Base-by-base conservation (phyloP, 2,888 invertebrate genomes). In the Diarsia mendica region DNA sequence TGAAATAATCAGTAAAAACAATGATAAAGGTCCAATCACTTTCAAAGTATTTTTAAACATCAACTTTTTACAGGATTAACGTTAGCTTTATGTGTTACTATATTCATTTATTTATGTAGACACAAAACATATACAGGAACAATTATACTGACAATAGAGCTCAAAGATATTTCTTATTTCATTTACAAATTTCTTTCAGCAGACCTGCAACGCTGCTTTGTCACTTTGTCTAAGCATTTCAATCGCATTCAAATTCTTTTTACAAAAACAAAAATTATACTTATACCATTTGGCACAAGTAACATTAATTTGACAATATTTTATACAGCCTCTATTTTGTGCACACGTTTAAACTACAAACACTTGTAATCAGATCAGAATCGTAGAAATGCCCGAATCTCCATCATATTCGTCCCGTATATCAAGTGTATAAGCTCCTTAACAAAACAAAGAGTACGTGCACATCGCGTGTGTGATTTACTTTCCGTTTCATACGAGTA, bases 381-480 rank as follows among this genome's bases (percentile, higher is more conserved):
- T 44, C 15, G 51, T 4, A 55, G 13, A 18, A 70, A 18, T 3
- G 1, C 18, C 18, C 71, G 9, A 15, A 4, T 55, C 11, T 53
- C n/a, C 33, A 20, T 2, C 33, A 39, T 60, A 39, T 44, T 51
- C 63, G 0, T 15, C 5, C 64, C 64, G n/a, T 20, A 1, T 15
- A 2, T 46, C 63, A 39, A 75, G 64, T 82, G 58, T 79, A 44
- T 2, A 72, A 65, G 18, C 73, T 80, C 67, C 75, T 46, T 63
- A 74, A 87, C 23, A 49, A 33, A 70, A 85, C 82, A 86, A 85
- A 81, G 79, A 72, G 76, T 77, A 75, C 72, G 72, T 80, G 53
- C 33, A 71, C 71, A 87, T 88, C 78, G 88, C 87, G 85, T 88
- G 87, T 87, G 84, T 91, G 87, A 88, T 88, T 90, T 91, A 91